phyloP scores from a whole-genome alignment of 1,140 invertebrate genomes.

The Drosophila hydei region DNA sequence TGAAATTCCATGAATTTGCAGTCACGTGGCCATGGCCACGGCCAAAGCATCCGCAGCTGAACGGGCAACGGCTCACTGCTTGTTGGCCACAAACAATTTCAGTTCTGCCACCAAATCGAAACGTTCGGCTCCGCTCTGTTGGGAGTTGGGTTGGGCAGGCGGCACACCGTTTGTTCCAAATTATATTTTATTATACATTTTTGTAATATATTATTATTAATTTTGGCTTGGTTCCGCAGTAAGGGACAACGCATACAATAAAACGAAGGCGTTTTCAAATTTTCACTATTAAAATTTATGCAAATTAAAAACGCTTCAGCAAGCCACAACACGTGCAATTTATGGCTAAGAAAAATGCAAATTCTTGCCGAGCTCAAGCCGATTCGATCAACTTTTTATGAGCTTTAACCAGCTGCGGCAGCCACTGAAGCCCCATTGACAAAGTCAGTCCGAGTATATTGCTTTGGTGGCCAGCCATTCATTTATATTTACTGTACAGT shows the following conservation, averaged over 20 bases:
- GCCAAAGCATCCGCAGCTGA: no score
- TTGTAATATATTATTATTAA: constrained; percentile 16
- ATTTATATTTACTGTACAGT: not conserved
- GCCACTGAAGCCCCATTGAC: constrained; percentile 31
- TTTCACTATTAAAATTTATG: constrained; percentile 63
- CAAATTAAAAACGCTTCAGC: constrained; percentile 56
- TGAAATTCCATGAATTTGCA: constrained; percentile 37
- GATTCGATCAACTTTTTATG: constrained; percentile 31
- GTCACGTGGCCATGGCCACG: constrained; percentile 29
- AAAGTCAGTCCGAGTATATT: not conserved
- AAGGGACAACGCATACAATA: not conserved
- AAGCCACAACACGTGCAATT: constrained; percentile 50
- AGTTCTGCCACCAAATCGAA: constrained; percentile 45
- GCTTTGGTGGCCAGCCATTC: not conserved
- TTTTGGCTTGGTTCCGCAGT: not conserved
- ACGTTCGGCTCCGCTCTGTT: not conserved
- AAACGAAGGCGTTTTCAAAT: constrained; percentile 42
- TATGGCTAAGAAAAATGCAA: constrained; percentile 54
- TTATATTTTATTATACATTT: constrained; percentile 57
- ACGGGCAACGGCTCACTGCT: constrained; percentile 12
- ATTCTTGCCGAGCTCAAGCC: constrained; percentile 35
- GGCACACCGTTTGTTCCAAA: constrained; percentile 61
- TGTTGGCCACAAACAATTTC: constrained; percentile 59
- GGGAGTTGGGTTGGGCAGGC: not conserved
- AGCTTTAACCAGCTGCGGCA: constrained; percentile 17